These are phyloP conservation scores for Lampris incognitus DNA, from an alignment of 2,113 vertebrate genomes.

Conservation along the genomic window DNA sequence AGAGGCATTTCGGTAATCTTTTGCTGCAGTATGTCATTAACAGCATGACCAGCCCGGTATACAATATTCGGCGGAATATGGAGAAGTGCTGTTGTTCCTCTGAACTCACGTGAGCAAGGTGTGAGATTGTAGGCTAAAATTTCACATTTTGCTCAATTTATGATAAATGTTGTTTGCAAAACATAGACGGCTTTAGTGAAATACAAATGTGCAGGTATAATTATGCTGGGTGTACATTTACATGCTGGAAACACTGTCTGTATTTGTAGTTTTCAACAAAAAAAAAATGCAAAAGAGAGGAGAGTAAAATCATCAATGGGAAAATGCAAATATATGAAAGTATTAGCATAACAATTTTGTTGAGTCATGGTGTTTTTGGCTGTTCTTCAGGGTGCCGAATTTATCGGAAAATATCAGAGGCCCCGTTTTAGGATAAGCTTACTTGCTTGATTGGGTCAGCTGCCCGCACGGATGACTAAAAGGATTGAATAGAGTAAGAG, in stretches of 20 bases:
- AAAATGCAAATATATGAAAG: conserved; percentile 20
- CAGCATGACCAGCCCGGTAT: not conserved
- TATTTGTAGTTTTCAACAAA: not conserved
- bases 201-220: not conserved
- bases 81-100: not conserved
- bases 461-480: conserved; percentile 13
- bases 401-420: conserved; percentile 44
- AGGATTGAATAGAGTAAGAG: conserved; percentile 35
- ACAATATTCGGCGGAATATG: not conserved
- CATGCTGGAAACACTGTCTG: conserved; percentile 12
- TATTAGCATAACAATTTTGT: conserved; percentile 40
- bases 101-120: not conserved
- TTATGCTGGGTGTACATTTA: conserved; percentile 7
- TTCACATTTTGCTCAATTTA: not conserved
- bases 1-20: conserved; percentile 1
- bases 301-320: conserved; percentile 14
- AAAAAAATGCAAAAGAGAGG: conserved; percentile 9
- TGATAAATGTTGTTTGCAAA: not conserved
- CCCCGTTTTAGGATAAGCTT: conserved; percentile 42
- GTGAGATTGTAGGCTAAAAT: not conserved
- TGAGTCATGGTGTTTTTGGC: not conserved
- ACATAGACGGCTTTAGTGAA: not conserved
- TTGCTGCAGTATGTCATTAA: not conserved
- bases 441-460: conserved; percentile 52
- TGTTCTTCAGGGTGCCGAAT: conserved; percentile 8